Evolutionary conservation across 2,113 vertebrate species (phyloP), one percentile per base, ranked within the genome.

Genomic region (Ranitomeya variabilis): DNA sequence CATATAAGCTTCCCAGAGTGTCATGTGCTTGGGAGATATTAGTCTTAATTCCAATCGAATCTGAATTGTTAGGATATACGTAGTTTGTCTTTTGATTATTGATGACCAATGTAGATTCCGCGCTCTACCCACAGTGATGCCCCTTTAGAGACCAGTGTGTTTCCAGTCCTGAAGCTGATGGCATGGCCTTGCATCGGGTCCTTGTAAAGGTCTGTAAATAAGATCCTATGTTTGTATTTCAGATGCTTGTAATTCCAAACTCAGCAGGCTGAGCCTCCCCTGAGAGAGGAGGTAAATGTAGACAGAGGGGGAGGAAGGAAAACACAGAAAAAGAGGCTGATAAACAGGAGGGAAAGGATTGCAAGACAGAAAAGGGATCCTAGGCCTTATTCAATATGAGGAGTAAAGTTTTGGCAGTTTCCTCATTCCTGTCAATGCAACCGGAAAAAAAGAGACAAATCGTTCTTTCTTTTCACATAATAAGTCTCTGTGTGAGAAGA

Each of bases 171-270:
- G 54, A 82, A 69, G 51, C 64, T 69, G 51, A 51, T 55, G 71
- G 85, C 77, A 57, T 59, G 51, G 31, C 66, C 69, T 88, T 88
- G 79, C 80, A 88, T 62, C 13, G 87, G 80, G 59, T 83, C 87
- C 87, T 88, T 83, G 87, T 84, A 84, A 83, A 83, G 87, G 87
- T 88, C 80, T 76, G 87, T 88, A 88, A 88, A 88, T 88, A 88
- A 77, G 59, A 88, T 88, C 87, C 87, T 88, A 82, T 88, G 87
- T 88, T 88, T 88, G 87, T 84, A 83, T 88, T 88, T 88, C 80
- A 64, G 45, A 64, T 85, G 84, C 76, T 71, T 76, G 87, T 54
- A 59, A 71, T 86, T 78, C 86, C 90, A 84, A 81, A 78, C 87
- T 67, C 87, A 62, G 69, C 60, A 80, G 87, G 57, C 69, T 73